Conservation (phyloP, 1,140 invertebrate species). For the Druon quercuslanigerum region DNA sequence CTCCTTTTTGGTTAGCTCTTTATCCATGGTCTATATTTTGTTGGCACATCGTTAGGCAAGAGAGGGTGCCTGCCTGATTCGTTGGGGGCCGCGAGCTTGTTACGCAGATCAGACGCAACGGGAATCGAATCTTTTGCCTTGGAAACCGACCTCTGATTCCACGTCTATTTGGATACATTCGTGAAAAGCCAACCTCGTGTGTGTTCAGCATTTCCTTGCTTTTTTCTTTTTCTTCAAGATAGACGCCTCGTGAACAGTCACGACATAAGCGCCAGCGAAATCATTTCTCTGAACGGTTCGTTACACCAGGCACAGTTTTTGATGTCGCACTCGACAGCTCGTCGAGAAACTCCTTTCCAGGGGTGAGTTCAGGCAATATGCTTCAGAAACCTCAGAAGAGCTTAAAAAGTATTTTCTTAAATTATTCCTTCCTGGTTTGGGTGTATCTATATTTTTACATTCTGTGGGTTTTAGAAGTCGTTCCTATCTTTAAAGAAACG, state of each 20-base stretch:
- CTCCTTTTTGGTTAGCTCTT: constrained; percentile 56
- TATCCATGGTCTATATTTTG: constrained; percentile 70
- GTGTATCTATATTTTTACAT: constrained; percentile 3
- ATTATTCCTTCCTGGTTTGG: background rate
- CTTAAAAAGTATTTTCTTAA: background rate
- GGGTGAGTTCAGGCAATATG: background rate
- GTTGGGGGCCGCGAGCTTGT: constrained; percentile 61
- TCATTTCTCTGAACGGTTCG: constrained; percentile 17
- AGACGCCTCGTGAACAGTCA: constrained; percentile 10
- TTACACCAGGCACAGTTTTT: background rate
- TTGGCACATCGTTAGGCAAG: constrained; percentile 74
- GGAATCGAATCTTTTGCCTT: constrained; percentile 66
- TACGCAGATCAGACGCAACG: constrained; percentile 69
- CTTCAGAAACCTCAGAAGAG: background rate
- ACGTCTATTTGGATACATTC: constrained; percentile 58
- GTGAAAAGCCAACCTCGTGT: constrained; percentile 48
- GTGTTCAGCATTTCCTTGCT: constrained; percentile 51
- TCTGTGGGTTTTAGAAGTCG: constrained; percentile 39
- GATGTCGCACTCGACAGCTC: background rate
- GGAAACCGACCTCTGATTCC: constrained; percentile 52
- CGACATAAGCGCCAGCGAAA: background rate
- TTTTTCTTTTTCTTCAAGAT: constrained; percentile 42
- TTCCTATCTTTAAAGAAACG: constrained; percentile 50
- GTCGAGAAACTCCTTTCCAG: background rate
- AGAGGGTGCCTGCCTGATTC: constrained; percentile 63